Conservation (phyloP, 2,888 invertebrate genomes). For the Sarcophaga rosellei region DNA sequence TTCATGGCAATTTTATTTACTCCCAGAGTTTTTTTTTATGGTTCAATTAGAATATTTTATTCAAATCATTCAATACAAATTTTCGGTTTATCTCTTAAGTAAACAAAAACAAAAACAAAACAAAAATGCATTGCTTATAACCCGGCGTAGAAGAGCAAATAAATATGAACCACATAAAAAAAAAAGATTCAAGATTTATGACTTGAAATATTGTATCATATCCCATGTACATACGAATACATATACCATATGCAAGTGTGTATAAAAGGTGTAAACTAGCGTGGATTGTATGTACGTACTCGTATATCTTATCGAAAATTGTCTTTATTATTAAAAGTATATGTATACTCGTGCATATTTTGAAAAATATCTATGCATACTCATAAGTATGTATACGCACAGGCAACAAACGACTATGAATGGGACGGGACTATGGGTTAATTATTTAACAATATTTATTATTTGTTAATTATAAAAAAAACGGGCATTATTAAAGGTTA, state of each 20-base stretch:
- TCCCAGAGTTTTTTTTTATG: too few species aligned
- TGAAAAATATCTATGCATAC: background rate
- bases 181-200: slow-evolving; percentile 46
- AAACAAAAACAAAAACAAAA: background rate
- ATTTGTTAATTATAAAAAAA: slow-evolving; percentile 63
- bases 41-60: slow-evolving; percentile 9
- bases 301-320: slow-evolving; percentile 26
- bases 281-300: background rate
- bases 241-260: background rate
- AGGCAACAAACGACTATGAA: background rate
- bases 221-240: background rate
- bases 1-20: too few species aligned
- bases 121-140: background rate
- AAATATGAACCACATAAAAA: slow-evolving; percentile 41
- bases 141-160: slow-evolving; percentile 23
- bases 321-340: slow-evolving; percentile 8
- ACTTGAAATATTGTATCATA: slow-evolving; percentile 26
- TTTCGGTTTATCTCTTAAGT: slow-evolving; percentile 7
- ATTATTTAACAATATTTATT: slow-evolving; percentile 68
- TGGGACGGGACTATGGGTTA: slow-evolving; percentile 40
- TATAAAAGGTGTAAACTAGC: slow-evolving; percentile 19
- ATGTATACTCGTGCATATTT: slow-evolving; percentile 5
- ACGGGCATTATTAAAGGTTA: slow-evolving; percentile 57
- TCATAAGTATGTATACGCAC: background rate
- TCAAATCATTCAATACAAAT: slow-evolving; percentile 34